Evolutionary conservation across 1,140 invertebrate species (phyloP).

Genomic region (Bombus balteatus): DNA sequence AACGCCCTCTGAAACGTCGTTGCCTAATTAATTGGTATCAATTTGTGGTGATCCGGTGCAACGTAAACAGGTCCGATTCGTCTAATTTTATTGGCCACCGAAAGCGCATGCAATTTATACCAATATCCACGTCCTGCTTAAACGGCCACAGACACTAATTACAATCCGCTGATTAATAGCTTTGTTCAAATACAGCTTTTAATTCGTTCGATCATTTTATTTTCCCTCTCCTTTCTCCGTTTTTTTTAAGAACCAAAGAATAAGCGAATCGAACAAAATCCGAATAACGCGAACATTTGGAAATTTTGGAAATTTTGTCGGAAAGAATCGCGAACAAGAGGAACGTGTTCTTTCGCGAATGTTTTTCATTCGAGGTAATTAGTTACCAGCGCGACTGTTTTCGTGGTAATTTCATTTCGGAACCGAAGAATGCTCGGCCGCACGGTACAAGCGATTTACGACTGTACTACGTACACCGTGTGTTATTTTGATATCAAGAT

Average conservation of each 20-base stretch:
- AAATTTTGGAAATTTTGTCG: no score
- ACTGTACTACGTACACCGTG: background rate
- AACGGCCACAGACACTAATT: background rate
- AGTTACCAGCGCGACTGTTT: background rate
- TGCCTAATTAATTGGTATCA: conserved; percentile 14
- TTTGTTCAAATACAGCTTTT: background rate
- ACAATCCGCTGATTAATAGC: background rate
- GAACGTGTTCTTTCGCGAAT: no score
- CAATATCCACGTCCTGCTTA: background rate
- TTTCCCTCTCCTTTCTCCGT: no score
- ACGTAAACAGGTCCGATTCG: background rate
- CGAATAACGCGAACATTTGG: background rate
- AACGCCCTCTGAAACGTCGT: background rate
- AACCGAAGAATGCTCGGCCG: background rate
- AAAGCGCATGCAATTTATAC: conserved; percentile 3
- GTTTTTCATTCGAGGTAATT: background rate
- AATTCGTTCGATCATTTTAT: background rate
- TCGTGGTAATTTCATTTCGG: background rate
- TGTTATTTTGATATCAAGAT: background rate
- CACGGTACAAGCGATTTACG: no score
- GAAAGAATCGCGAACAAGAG: background rate
- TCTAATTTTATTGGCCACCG: background rate
- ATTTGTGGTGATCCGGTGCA: background rate
- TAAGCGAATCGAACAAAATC: background rate
- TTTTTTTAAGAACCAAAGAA: no score